These are phyloP conservation scores for Paramormyrops hopkinsi DNA, from an alignment of 2,797 vertebrate species.

Conservation along the genomic window DNA sequence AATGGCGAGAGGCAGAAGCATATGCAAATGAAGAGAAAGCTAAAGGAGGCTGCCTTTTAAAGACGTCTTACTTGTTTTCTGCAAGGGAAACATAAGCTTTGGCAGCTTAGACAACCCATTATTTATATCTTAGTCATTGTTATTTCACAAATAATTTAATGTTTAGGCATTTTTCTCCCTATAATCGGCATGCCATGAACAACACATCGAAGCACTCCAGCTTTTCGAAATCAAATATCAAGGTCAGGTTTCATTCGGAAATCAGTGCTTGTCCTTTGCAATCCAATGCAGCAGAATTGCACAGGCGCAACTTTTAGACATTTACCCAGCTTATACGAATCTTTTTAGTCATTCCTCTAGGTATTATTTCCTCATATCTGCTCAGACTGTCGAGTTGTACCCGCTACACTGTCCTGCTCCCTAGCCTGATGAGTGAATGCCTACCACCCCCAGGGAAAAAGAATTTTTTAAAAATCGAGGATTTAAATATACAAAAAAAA, in stretches of 20 bases:
- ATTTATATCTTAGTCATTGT: constrained; percentile 1
- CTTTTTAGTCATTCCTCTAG: neutral
- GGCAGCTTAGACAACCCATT: neutral
- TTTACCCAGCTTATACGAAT: neutral
- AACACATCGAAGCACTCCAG: neutral
- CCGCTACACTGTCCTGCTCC: neutral
- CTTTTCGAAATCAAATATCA: neutral
- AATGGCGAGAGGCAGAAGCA: neutral
- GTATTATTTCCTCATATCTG: neutral
- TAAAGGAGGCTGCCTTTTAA: neutral
- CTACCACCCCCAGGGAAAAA: neutral
- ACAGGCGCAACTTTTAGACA: neutral
- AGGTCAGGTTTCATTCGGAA: neutral
- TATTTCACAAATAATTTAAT: constrained; percentile 15
- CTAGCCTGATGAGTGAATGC: neutral
- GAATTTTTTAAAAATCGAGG: neutral
- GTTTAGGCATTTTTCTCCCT: neutral
- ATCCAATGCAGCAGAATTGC: neutral
- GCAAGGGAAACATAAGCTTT: neutral
- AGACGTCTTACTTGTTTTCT: neutral
- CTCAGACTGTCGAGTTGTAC: neutral
- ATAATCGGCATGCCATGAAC: neutral
- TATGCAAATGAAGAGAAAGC: neutral
- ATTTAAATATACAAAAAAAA: neutral
- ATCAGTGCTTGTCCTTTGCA: neutral